A percentile compares a stretch with the other conserved stretches of the same genome.
Evolutionary conservation across 2,888 invertebrate genomes (phyloP).

Genomic region (Euzetes globulus): DNA sequence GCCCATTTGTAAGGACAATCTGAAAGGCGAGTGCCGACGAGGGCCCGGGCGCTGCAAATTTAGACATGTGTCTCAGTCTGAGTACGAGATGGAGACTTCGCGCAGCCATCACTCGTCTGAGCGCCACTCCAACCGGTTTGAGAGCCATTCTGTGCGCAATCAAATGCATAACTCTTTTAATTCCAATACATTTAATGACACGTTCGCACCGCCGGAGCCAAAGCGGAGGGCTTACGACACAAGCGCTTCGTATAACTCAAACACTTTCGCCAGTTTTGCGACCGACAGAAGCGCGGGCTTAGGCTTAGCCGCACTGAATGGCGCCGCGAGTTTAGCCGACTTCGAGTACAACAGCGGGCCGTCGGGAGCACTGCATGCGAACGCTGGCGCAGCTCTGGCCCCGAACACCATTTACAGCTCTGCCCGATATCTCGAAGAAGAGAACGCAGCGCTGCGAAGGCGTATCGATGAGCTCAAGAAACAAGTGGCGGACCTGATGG

Average conservation of each 20-base stretch:
- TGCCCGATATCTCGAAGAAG: constrained; percentile 53
- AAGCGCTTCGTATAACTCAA: not conserved
- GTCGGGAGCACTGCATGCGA: not conserved
- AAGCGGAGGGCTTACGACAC: constrained; percentile 25
- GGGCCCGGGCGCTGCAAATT: constrained; percentile 51
- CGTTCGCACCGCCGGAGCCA: constrained; percentile 19
- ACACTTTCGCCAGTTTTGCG: constrained; percentile 24
- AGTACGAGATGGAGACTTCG: constrained; percentile 10
- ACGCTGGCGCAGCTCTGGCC: not conserved
- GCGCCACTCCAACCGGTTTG: constrained; percentile 29
- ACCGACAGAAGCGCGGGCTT: not conserved
- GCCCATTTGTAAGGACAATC: constrained; percentile 58
- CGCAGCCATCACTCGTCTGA: not conserved
- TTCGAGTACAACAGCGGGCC: not conserved
- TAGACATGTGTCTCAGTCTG: constrained; percentile 46
- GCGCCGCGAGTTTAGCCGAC: constrained; percentile 1
- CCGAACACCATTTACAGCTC: constrained; percentile 17
- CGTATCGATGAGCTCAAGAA: constrained; percentile 63
- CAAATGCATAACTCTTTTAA: constrained; percentile 16
- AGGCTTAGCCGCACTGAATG: constrained; percentile 1
- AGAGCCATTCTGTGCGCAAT: not conserved
- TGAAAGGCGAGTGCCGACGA: constrained; percentile 55
- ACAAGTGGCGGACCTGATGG: constrained; percentile 62
- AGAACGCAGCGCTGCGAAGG: constrained; percentile 59
- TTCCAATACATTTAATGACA: not conserved